phyloP scores from a whole-genome alignment of 2,888 invertebrate species.

The Torymus texanus region DNA sequence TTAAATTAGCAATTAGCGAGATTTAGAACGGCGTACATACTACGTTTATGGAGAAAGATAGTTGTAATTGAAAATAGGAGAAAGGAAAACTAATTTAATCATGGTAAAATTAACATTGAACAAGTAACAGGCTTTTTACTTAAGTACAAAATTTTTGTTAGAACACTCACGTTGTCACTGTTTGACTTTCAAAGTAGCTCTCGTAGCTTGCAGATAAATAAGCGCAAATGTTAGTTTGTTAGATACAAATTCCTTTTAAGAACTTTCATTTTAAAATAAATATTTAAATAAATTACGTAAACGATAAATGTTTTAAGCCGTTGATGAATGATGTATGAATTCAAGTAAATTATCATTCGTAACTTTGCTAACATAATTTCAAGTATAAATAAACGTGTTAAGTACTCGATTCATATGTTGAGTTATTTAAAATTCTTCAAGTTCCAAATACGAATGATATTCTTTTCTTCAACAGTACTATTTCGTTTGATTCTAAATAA shows the following conservation, averaged over 20 bases:
- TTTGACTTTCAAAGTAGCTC: constrained; percentile 72
- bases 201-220: constrained; percentile 74
- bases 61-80: constrained; percentile 6
- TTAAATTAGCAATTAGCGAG: constrained; percentile 39
- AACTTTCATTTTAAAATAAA: too few species aligned
- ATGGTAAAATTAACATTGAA: neutral
- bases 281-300: too few species aligned
- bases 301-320: neutral
- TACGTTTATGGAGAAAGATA: constrained; percentile 3
- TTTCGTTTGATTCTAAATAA: too few species aligned
- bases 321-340: too few species aligned
- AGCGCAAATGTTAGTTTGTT: constrained; percentile 57
- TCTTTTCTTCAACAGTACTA: too few species aligned
- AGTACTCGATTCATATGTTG: too few species aligned
- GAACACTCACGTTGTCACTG: constrained; percentile 72
- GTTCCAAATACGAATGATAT: too few species aligned
- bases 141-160: constrained; percentile 34
- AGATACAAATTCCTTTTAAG: too few species aligned
- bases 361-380: too few species aligned
- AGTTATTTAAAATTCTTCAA: too few species aligned
- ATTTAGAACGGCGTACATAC: constrained; percentile 14
- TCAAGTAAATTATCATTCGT: too few species aligned
- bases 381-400: too few species aligned
- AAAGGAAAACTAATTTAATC: constrained; percentile 19
- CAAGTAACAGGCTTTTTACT: constrained; percentile 10